Conservation (phyloP, 2,113 vertebrate species). For the Phodopus roborovskii region DNA sequence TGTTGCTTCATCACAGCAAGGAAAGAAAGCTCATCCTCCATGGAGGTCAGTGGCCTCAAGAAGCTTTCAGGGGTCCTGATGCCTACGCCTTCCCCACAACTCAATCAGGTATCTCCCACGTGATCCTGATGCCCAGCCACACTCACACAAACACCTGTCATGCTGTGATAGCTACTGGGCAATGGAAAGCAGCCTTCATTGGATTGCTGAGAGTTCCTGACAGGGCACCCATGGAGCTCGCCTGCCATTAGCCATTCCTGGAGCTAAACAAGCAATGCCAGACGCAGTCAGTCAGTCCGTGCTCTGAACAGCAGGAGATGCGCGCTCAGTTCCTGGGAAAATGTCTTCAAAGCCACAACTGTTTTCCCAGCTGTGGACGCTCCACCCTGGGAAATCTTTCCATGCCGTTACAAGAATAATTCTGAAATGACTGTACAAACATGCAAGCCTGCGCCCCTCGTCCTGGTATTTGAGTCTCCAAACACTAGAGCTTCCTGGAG, state of each 20-base stretch:
- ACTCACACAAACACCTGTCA: neutral
- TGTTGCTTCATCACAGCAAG: neutral
- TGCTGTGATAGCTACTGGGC: neutral
- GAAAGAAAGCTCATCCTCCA: neutral
- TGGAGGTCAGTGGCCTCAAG: neutral
- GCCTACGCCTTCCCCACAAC: neutral
- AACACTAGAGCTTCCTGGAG: conserved; percentile 40
- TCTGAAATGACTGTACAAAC: conserved; percentile 84
- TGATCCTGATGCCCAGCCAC: neutral
- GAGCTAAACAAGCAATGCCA: conserved; percentile 23
- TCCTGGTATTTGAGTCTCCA: conserved; percentile 74
- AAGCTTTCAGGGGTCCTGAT: neutral
- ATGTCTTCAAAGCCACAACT: conserved; percentile 89
- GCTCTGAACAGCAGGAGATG: conserved; percentile 86
- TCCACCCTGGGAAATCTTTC: conserved; percentile 88
- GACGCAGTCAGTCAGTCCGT: conserved; percentile 86
- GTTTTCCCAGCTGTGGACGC: conserved; percentile 90
- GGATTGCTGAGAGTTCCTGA: neutral
- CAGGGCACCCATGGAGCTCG: conserved; percentile 45
- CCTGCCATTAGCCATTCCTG: conserved; percentile 70
- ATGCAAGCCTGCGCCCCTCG: conserved; percentile 80
- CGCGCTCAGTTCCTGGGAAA: conserved; percentile 88
- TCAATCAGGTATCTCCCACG: neutral
- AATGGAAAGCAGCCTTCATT: neutral
- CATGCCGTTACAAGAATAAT: conserved; percentile 85